Conservation (phyloP, 2,113 vertebrate species). For the Lontra canadensis region DNA sequence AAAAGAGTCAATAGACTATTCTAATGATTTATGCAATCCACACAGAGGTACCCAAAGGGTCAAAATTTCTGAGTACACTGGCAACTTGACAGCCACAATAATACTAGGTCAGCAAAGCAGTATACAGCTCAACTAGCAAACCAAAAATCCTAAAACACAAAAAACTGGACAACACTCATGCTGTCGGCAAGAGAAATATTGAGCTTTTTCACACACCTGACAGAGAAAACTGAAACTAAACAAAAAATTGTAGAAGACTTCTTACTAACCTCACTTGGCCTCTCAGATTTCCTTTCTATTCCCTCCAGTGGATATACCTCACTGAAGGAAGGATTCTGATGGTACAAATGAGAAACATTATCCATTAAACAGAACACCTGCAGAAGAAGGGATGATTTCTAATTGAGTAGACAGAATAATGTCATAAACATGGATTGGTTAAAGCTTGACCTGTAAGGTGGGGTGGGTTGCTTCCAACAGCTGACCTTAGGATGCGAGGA, state of each 20-base stretch:
- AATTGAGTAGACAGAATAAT: neutral
- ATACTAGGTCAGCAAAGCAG: neutral
- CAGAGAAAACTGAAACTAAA: neutral
- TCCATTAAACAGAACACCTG: neutral
- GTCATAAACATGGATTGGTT: neutral
- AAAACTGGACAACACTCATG: neutral
- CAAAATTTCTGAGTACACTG: neutral
- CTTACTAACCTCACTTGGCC: neutral
- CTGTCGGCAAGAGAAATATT: neutral
- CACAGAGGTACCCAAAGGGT: neutral
- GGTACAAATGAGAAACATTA: neutral
- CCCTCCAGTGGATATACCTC: neutral
- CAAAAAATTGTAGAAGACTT: neutral
- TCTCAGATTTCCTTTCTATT: neutral
- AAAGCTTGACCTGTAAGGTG: neutral
- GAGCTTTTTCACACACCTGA: neutral
- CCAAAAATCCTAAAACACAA: neutral
- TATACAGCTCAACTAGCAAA: neutral
- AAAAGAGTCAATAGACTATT: neutral
- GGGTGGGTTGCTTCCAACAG: neutral
- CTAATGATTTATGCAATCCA: slow-evolving; percentile 30
- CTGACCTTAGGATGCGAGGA: neutral
- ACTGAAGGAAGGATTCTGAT: neutral
- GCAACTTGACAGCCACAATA: neutral
- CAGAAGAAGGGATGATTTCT: neutral